Percentiles rank a stretch among this genome's conserved stretches.
phyloP scores from a whole-genome alignment of 1,140 invertebrate species.

The Scaptomyza pallida region DNA sequence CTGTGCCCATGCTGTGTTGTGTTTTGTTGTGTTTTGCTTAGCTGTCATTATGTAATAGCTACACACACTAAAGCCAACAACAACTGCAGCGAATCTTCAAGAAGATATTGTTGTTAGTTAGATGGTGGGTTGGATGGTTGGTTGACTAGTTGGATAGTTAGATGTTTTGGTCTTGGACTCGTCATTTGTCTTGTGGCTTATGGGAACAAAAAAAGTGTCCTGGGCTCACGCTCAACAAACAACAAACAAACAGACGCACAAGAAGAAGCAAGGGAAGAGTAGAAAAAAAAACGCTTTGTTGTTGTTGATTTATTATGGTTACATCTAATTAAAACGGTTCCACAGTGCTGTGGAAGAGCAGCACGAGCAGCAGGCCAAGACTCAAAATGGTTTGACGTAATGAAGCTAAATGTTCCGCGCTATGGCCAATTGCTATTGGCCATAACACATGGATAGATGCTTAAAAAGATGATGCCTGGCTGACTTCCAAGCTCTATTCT shows the following conservation, averaged over 20 bases:
- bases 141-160: background rate
- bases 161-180: conserved; percentile 23
- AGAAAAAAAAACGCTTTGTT: conserved; percentile 19
- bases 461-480: conserved; percentile 20
- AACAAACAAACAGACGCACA: background rate
- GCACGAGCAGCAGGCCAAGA: conserved; percentile 19
- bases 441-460: conserved; percentile 60
- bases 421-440: conserved; percentile 78
- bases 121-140: too few species aligned
- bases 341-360: conserved; percentile 57
- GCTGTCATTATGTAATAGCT: conserved; percentile 44
- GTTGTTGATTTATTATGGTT: conserved; percentile 75
- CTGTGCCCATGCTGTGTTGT: conserved; percentile 6
- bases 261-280: too few species aligned
- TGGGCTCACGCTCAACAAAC: conserved; percentile 36
- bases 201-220: conserved; percentile 56
- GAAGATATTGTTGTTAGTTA: background rate
- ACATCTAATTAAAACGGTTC: conserved; percentile 80
- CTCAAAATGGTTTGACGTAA: conserved; percentile 75
- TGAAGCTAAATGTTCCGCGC: conserved; percentile 81
- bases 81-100: background rate
- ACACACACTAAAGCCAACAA: background rate
- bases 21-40: conserved; percentile 16
- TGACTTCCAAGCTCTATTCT: conserved; percentile 12
- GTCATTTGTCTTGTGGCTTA: conserved; percentile 53